Evolutionary conservation across 1,140 invertebrate genomes (phyloP), one percentile per base, ranked within the genome.

Genomic region (Megathymus violae): DNA sequence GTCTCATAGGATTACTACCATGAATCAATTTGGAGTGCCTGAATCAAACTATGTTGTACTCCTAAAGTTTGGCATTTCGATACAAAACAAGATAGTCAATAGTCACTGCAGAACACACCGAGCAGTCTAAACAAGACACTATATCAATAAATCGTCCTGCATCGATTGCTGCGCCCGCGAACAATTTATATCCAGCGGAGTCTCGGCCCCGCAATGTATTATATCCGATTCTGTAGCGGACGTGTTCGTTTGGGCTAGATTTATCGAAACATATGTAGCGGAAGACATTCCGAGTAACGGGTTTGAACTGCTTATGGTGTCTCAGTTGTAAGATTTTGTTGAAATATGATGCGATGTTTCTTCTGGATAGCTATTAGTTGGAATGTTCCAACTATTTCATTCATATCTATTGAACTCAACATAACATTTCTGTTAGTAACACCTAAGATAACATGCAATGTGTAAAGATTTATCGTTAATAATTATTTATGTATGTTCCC

Each of bases 181-280:
- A 64, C 71, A 69, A 76, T 80, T 80, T 74, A 80, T 80, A 70
- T 64, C 61, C 63, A 48, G 59, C 62, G 65, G 54, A 44, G 65
- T 59, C 58, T 69, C 68, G 27, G 46, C 10, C 52, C 58, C 38
- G 73, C 72, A 74, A 81, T 81, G 71, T 75, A 78, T 81, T 58
- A 68, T 62, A 69, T 78, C 73, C 70, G 71, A 76, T 74, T 68
- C 61, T 64, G 62, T 62, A 67, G 65, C 46, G 44, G 76, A 81
- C 78, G 60, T 70, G 76, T 78, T 72, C 71, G 75, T 76, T 76
- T 75, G 68, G 46, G 52, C 25, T 63, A 70, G 61, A 74, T 74
- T 81, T 74, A 76, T 71, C 62, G 67, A 61, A 68, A 67, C 62
- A 62, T 60, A 59, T 59, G 52, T 59, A 66, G 59, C 46, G 67